Evolutionary conservation across 1,140 invertebrate species (phyloP), one percentile per base, ranked within the genome.

Genomic region (Zaprionus tsacasi): DNA sequence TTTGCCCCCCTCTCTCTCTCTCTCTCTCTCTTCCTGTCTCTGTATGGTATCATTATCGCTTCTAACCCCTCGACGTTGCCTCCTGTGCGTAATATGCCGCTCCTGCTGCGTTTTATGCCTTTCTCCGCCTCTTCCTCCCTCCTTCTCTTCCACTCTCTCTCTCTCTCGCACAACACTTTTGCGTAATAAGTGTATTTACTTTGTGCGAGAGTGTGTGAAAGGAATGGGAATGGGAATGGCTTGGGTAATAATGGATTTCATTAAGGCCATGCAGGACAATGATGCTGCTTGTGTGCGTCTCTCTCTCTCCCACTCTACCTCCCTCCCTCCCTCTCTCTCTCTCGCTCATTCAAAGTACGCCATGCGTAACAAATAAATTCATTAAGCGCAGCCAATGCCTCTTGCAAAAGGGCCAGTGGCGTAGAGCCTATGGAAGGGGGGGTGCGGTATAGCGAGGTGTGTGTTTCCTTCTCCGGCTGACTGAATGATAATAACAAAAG

Each of bases 381-480:
- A 96, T 91, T 96, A 94, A 94, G 97, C 97, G 85, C 86, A 90
- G 81, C 86, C 81, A 89, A 90, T 89, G 85, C 86, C 63, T 67
- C 64, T 68, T 72, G 76, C 68, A 71, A 81, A 76, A 79, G 27
- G 27, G 27, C 27, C 27, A 30, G 27, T 30, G 3, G 27, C 27
- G 27, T 30, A 30, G 27, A 5, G 27, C 21, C 21, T 21, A 8
- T 13, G 38, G 40, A 17, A 33, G 43, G 35, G 12, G 68, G 36
- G 75, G 21, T 25, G 1, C 21, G 21, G 21, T 21, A 21, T 21
- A 21, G 21, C 27, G 27, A 30, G 27, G 27, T 30, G 27, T 30
- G 27, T 30, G 27, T 6, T 30, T 30, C 1, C 27, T 30, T 30
- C 27, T 30, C 55, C 36, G 60, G 65, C 76, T 80, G 76, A 79